Conservation (phyloP, 2,888 invertebrate species). For the Teinopalpus imperialis region DNA sequence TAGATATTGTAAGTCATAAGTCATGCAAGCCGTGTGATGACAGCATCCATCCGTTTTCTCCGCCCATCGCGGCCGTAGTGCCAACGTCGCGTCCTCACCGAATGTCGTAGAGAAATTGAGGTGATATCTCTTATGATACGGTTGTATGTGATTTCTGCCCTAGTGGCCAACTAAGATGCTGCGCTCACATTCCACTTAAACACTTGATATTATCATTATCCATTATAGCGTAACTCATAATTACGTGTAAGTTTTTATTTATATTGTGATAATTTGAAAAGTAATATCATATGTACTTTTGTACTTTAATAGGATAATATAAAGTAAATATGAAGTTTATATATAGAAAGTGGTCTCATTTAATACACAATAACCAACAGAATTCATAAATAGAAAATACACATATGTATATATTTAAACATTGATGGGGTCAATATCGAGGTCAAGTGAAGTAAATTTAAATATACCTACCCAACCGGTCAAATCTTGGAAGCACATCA, state of each 20-base stretch:
- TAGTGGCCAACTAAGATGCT: conserved; percentile 64
- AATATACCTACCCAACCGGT: too few relatives aligned
- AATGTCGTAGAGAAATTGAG: conserved; percentile 61
- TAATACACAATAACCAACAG: background rate
- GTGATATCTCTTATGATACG: conserved; percentile 62
- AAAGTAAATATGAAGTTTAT: too few relatives aligned
- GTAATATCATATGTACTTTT: too few relatives aligned
- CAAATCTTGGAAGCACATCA: conserved; percentile 31
- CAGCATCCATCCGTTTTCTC: conserved; percentile 74
- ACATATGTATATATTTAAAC: background rate
- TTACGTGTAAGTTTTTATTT: conserved; percentile 3
- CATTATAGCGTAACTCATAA: conserved; percentile 5
- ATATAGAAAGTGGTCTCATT: background rate
- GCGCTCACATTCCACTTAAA: conserved; percentile 31
- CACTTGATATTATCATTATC: conserved; percentile 7
- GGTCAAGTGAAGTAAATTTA: background rate
- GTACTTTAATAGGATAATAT: too few relatives aligned
- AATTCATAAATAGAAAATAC: background rate
- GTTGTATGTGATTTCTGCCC: conserved; percentile 60
- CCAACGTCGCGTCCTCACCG: conserved; percentile 36
- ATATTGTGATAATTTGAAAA: too few relatives aligned
- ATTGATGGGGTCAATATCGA: conserved; percentile 2
- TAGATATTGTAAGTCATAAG: conserved; percentile 78
- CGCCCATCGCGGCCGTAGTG: conserved; percentile 42
- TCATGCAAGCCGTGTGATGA: conserved; percentile 63